These are phyloP conservation scores for Cataglyphis altisquamis DNA, from an alignment of 2,888 invertebrate species.

Conservation along the genomic window DNA sequence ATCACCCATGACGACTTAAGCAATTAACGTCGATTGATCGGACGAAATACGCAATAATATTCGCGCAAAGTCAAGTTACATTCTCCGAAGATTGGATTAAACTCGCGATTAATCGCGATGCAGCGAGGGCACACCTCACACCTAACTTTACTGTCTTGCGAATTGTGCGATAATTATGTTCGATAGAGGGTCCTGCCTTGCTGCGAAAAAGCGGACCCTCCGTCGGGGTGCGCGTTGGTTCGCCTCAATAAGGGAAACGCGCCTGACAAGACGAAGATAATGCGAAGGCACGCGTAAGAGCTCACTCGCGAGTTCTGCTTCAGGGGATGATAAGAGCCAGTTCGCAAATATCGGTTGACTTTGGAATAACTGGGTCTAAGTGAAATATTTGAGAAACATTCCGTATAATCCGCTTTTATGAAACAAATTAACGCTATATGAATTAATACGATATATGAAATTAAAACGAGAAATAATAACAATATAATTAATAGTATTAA, in stretches of 20 bases:
- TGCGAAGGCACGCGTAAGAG: slow-evolving; percentile 45
- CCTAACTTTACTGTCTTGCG: neutral
- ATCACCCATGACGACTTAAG: neutral
- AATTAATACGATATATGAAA: neutral
- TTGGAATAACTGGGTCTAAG: neutral
- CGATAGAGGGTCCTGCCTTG: slow-evolving; percentile 20
- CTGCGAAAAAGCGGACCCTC: slow-evolving; percentile 20
- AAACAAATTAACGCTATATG: neutral
- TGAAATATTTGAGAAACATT: slow-evolving; percentile 5
- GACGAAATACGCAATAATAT: neutral
- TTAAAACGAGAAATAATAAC: neutral
- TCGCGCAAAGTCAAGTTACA: neutral
- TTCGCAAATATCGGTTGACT: slow-evolving; percentile 13
- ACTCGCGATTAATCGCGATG: slow-evolving; percentile 11
- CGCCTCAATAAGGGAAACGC: slow-evolving; percentile 75
- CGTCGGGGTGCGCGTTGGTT: slow-evolving; percentile 42
- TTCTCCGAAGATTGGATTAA: slow-evolving; percentile 26
- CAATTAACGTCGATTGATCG: neutral
- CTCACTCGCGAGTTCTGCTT: slow-evolving; percentile 52
- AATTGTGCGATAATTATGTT: slow-evolving; percentile 56
- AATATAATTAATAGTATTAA: neutral
- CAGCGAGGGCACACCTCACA: neutral
- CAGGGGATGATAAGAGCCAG: slow-evolving; percentile 56
- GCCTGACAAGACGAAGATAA: slow-evolving; percentile 72
- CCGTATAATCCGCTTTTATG: neutral